Evolutionary conservation across 2,113 vertebrate species (phyloP), one percentile per base, ranked within the genome.

Genomic region (Hypomesus transpacificus): DNA sequence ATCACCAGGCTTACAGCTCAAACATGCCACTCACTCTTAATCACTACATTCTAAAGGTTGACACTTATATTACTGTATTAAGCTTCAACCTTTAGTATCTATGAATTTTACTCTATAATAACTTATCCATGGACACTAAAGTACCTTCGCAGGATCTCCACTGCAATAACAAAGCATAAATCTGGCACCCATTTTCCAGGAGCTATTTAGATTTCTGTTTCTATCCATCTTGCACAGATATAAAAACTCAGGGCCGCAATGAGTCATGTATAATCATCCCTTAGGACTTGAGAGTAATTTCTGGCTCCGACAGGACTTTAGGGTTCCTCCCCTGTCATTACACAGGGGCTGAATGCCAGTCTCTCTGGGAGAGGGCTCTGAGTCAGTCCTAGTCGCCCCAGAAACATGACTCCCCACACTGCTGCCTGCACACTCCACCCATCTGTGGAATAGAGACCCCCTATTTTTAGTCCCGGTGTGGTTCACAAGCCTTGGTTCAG

Each of bases 401-500:
- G 88, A 91, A 91, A 92, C 85, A 86, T 57, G 83, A 89, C 82
- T 89, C 90, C 66, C 75, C 73, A 75, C 54, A 50, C 82, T 81
- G 81, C 76, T 34, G 81, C 86, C 83, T 74, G 85, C 88, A 89
- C 90, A 78, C 76, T 81, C 78, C 75, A 89, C 89, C 86, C 88
- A 78, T 73, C 82, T 89, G 90, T 88, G 87, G 88, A 90, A 91
- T 90, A 91, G 87, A 88, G 87, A 85, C 85, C 87, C 83, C 84
- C 89, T 93, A 93, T 92, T 93, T 92, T 83, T 93, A 93, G 92
- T 73, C 11, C 75, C 82, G 84, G 82, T 74, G 13, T 80, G 87
- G 86, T 82, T 80, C 81, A 79, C 84, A 84, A 86, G 83, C 78
- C 75, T 76, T 82, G 83, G 82, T 82, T 86, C 57, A 75, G 77